These are phyloP conservation scores for Oxycera nigricornis DNA, from an alignment of 2,888 invertebrate genomes.

Conservation along the genomic window DNA sequence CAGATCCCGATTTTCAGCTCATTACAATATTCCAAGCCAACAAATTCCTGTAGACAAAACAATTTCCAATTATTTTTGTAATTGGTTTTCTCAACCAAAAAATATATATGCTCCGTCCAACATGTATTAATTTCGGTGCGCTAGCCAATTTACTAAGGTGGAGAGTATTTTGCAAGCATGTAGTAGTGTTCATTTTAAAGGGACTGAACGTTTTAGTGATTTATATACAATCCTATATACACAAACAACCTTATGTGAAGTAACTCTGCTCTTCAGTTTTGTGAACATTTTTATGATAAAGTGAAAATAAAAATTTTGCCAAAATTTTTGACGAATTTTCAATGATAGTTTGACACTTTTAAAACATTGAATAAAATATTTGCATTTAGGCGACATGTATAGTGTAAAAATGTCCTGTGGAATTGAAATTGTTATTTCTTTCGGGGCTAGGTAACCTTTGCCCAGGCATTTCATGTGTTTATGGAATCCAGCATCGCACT, in stretches of 20 bases:
- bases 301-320: conserved; percentile 29
- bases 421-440: no score
- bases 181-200: neutral
- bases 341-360: no score
- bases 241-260: conserved; percentile 14
- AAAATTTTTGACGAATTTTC: neutral
- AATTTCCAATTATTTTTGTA: neutral
- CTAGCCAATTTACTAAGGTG: neutral
- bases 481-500: no score
- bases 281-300: conserved; percentile 9
- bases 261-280: conserved; percentile 22
- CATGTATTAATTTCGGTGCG: neutral
- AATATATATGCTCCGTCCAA: conserved; percentile 1
- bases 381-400: no score
- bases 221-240: conserved; percentile 19
- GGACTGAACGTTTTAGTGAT: conserved; percentile 16
- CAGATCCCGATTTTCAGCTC: no score
- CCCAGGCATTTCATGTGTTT: no score
- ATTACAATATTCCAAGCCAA: no score
- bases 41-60: neutral
- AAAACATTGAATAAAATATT: no score
- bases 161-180: no score
- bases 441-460: no score
- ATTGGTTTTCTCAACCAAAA: neutral
- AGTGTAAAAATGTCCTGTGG: no score